Percentiles rank a stretch among this genome's conserved stretches.
Conservation (phyloP, 2,888 invertebrate genomes). For the Eristalinus sepulchralis region DNA sequence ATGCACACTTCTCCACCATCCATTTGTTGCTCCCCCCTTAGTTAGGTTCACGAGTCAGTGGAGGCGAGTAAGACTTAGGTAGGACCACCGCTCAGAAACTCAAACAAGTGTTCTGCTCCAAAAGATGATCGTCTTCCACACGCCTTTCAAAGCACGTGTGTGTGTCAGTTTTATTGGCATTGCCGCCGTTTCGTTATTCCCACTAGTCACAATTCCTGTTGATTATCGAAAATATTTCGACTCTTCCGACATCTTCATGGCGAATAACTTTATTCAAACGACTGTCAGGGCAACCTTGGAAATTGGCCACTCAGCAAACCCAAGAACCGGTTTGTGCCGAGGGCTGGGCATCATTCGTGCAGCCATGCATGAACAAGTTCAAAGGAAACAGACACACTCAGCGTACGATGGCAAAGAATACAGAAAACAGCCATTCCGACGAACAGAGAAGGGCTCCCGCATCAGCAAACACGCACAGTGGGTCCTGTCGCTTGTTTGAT, state of each 20-base stretch:
- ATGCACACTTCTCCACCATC: no score
- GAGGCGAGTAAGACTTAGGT: no score
- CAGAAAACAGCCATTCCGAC: neutral
- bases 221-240: neutral
- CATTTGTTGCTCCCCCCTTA: no score
- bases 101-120: no score
- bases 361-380: slow-evolving; percentile 26
- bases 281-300: neutral
- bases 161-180: no score
- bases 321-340: slow-evolving; percentile 46
- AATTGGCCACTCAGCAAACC: neutral
- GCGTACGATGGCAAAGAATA: no score
- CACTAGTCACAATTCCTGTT: neutral
- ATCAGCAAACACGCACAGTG: neutral
- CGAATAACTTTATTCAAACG: neutral
- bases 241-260: neutral
- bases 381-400: slow-evolving; percentile 23
- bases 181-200: no score
- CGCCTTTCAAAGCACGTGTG: no score
- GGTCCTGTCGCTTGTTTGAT: neutral
- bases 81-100: no score
- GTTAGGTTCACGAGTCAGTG: no score
- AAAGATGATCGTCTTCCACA: no score
- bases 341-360: slow-evolving; percentile 2
- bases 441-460: neutral